phyloP scores from a whole-genome alignment of 2,113 vertebrate genomes.

The Ciconia boyciana region DNA sequence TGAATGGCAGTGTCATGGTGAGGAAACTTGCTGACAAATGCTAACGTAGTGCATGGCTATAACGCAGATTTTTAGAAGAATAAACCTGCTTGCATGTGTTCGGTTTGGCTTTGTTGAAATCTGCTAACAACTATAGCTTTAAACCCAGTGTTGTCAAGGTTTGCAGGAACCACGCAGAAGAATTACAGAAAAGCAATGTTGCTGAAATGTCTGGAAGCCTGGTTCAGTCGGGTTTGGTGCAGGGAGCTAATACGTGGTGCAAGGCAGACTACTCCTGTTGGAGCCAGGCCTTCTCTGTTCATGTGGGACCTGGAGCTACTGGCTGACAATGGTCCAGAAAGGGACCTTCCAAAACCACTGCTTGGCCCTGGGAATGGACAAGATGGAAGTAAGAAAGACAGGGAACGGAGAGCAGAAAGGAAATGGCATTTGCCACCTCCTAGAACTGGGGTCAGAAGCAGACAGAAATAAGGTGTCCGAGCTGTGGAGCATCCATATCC shows the following conservation, averaged over 20 bases:
- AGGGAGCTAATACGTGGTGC: not conserved
- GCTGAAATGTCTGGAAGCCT: not conserved
- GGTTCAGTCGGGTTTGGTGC: not conserved
- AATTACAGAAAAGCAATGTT: not conserved
- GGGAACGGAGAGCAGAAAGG: not conserved
- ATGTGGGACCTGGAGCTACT: not conserved
- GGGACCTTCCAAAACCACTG: not conserved
- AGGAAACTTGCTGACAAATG: constrained; percentile 37
- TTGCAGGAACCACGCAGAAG: not conserved
- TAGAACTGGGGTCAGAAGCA: not conserved
- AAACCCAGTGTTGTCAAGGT: not conserved
- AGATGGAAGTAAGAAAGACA: not conserved
- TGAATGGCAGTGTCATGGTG: not conserved
- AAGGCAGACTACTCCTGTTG: not conserved
- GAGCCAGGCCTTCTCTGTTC: not conserved
- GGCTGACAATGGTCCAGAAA: not conserved
- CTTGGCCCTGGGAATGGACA: not conserved
- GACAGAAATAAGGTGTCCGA: not conserved
- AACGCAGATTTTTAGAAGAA: not conserved
- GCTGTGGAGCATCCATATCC: not conserved
- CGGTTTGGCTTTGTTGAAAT: constrained; percentile 11
- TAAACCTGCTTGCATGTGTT: not conserved
- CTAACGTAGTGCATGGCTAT: not conserved
- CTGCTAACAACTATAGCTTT: not conserved
- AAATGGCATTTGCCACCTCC: not conserved